Conservation (phyloP, 2,113 vertebrate genomes). For the Gnathonemus echidnorhynchus region DNA sequence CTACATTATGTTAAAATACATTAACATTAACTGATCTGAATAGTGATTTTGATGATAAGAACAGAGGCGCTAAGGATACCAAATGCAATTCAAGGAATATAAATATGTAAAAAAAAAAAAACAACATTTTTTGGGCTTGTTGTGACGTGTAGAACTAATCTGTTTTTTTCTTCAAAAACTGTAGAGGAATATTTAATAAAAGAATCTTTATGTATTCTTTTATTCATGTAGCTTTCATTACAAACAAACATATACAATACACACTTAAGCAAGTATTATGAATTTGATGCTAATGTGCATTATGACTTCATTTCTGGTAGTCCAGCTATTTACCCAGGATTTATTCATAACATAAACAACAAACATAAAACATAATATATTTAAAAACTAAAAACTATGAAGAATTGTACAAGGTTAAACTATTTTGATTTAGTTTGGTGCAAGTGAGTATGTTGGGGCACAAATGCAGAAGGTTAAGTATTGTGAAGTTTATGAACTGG, state of each 20-base stretch:
- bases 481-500: background rate
- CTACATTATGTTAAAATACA: background rate
- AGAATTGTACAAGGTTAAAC: constrained; percentile 28
- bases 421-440: background rate
- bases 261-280: background rate
- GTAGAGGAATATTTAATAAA: background rate
- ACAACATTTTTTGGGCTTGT: background rate
- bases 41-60: background rate
- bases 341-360: constrained; percentile 31
- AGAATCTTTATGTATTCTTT: background rate
- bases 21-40: background rate
- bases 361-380: constrained; percentile 39
- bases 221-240: background rate
- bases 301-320: background rate
- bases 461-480: constrained; percentile 21
- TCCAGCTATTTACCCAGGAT: background rate
- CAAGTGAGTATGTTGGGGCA: constrained; percentile 23
- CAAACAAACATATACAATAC: background rate
- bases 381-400: constrained; percentile 35
- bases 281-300: background rate
- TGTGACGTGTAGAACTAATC: background rate
- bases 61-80: background rate
- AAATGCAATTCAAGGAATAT: background rate
- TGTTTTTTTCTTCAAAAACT: background rate
- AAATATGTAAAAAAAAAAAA: background rate